phyloP scores from a whole-genome alignment of 2,797 vertebrate species.

The Pristis pectinata region DNA sequence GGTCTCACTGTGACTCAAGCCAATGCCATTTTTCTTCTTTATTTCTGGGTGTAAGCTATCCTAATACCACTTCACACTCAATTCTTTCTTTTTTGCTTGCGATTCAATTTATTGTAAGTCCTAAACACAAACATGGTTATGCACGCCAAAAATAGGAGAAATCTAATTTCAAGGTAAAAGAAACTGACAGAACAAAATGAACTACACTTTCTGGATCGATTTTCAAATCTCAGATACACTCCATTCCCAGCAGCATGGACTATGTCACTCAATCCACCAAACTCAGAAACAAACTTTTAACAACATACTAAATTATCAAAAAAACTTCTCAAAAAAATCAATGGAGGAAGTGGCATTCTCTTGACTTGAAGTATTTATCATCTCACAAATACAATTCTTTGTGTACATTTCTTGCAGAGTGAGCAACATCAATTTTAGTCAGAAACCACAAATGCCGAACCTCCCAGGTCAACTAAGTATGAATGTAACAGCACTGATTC shows the following conservation, averaged over 20 bases:
- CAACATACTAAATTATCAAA: not conserved
- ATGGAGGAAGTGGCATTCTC: not conserved
- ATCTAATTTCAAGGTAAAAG: not conserved
- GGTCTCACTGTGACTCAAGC: no score
- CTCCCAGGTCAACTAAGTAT: not conserved
- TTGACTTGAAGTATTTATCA: not conserved
- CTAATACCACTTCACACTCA: no score
- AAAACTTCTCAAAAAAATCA: not conserved
- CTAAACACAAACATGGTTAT: no score
- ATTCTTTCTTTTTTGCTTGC: no score
- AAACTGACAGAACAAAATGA: not conserved
- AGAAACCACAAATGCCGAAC: not conserved
- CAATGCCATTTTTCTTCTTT: no score
- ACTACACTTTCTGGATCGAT: not conserved
- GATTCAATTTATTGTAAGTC: no score
- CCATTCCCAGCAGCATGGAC: not conserved
- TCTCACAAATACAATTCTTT: not conserved
- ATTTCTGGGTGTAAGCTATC: no score
- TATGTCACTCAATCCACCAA: not conserved
- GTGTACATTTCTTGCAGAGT: not conserved
- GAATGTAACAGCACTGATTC: not conserved
- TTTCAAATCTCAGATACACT: not conserved
- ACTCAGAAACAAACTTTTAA: not conserved
- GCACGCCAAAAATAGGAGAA: no score
- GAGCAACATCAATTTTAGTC: not conserved